Evolutionary conservation across 2,888 invertebrate species (phyloP).

Genomic region (Orthosia cruda): DNA sequence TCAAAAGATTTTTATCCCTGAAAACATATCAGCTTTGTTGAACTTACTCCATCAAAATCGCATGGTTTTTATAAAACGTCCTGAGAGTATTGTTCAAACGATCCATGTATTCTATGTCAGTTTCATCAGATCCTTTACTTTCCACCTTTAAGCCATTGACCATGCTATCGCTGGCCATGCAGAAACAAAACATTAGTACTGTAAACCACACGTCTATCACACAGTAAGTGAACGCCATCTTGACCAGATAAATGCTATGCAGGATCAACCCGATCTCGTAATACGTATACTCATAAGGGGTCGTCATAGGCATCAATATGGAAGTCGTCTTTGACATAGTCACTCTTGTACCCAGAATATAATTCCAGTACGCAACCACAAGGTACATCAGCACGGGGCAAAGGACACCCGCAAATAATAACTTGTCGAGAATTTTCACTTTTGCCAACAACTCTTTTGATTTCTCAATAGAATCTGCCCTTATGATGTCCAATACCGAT

Average conservation of each 20-base stretch:
- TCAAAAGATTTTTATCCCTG: not conserved
- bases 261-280: slow-evolving; percentile 80
- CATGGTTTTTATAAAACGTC: slow-evolving; percentile 77
- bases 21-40: too few relatives aligned
- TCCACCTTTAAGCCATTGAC: slow-evolving; percentile 70
- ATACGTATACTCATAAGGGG: too few relatives aligned
- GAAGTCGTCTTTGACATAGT: slow-evolving; percentile 80
- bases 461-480: slow-evolving; percentile 64
- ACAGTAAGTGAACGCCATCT: slow-evolving; percentile 73
- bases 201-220: slow-evolving; percentile 82
- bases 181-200: slow-evolving; percentile 76
- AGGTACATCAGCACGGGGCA: slow-evolving; percentile 75
- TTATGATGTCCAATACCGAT: slow-evolving; percentile 72
- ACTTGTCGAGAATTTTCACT: slow-evolving; percentile 67
- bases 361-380: slow-evolving; percentile 76
- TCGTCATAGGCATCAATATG: slow-evolving; percentile 81
- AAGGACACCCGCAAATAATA: slow-evolving; percentile 67
- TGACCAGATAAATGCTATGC: slow-evolving; percentile 77
- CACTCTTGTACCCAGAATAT: slow-evolving; percentile 73
- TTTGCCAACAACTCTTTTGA: slow-evolving; percentile 64
- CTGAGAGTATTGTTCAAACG: slow-evolving; percentile 75
- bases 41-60: slow-evolving; percentile 77
- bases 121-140: slow-evolving; percentile 58
- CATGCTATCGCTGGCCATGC: slow-evolving; percentile 75
- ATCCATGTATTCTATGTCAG: slow-evolving; percentile 66